These are phyloP conservation scores for Heliothis peltigera DNA, from an alignment of 2,888 invertebrate species.

Conservation along the genomic window DNA sequence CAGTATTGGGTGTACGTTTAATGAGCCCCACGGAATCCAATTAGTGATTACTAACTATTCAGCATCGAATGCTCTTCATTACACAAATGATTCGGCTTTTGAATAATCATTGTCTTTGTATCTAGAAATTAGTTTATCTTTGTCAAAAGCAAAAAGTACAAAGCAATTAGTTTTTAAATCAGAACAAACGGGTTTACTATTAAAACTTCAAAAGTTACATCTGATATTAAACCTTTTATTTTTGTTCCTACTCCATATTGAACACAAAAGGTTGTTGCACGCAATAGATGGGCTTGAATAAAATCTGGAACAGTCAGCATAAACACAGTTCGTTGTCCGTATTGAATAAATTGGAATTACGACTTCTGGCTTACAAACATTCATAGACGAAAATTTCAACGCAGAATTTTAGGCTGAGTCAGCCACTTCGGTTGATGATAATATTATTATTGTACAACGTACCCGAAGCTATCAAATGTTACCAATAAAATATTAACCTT, in stretches of 20 bases:
- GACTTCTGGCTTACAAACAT: background rate
- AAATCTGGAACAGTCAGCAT: slow-evolving; percentile 26
- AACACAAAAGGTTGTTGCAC: slow-evolving; percentile 10
- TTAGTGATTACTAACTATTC: slow-evolving; percentile 45
- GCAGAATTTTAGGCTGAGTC: background rate
- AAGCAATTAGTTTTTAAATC: background rate
- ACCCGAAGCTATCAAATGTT: no score
- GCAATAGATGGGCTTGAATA: slow-evolving; percentile 19
- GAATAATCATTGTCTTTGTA: slow-evolving; percentile 5
- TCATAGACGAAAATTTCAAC: background rate
- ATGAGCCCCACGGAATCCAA: slow-evolving; percentile 41
- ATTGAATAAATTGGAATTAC: slow-evolving; percentile 33
- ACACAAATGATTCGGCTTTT: slow-evolving; percentile 18
- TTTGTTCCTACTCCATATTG: slow-evolving; percentile 12
- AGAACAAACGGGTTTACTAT: background rate
- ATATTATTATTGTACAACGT: background rate
- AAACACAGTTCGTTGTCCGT: slow-evolving; percentile 9
- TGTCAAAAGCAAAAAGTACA: background rate
- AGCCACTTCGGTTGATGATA: background rate
- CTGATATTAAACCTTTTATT: slow-evolving; percentile 12
- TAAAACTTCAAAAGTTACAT: background rate
- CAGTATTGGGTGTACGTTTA: slow-evolving; percentile 24
- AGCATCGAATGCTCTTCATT: slow-evolving; percentile 31
- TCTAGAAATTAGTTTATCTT: background rate
- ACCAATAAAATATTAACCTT: no score